Conservation (phyloP, 2,113 vertebrate genomes). For the Syngnathoides biaculeatus region DNA sequence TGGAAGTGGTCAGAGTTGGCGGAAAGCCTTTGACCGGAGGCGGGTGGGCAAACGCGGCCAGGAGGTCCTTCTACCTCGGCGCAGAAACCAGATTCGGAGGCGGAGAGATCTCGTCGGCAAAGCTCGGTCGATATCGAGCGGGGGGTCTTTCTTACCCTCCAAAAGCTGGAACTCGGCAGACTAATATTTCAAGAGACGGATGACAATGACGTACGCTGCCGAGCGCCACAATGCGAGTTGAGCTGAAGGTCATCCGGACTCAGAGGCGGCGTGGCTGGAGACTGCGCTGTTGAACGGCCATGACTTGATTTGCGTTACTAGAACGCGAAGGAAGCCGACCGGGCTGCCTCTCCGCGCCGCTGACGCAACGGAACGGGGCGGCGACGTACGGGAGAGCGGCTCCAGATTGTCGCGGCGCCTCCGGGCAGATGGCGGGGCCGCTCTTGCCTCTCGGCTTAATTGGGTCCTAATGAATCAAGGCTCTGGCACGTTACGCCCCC, state of each 20-base stretch:
- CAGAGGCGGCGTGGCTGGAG: slow-evolving; percentile 37
- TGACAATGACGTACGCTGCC: slow-evolving; percentile 60
- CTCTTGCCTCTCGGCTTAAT: slow-evolving; percentile 65
- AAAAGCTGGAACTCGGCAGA: slow-evolving; percentile 55
- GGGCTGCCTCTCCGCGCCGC: slow-evolving; percentile 15
- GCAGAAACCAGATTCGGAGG: slow-evolving; percentile 55
- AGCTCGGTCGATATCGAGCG: slow-evolving; percentile 54
- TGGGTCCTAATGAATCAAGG: slow-evolving; percentile 73
- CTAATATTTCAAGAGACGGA: slow-evolving; percentile 61
- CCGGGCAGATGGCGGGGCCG: slow-evolving; percentile 64
- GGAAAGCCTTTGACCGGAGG: slow-evolving; percentile 11
- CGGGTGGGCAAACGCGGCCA: slow-evolving; percentile 5
- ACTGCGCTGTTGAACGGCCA: slow-evolving; percentile 39
- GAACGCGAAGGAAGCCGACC: slow-evolving; percentile 29
- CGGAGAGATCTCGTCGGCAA: slow-evolving; percentile 62
- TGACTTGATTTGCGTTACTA: slow-evolving; percentile 31
- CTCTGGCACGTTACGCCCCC: slow-evolving; percentile 59
- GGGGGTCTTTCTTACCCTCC: slow-evolving; percentile 43
- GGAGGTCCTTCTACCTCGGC: slow-evolving; percentile 52
- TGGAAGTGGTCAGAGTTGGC: slow-evolving; percentile 35
- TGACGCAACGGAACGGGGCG: slow-evolving; percentile 34
- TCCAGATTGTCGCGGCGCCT: slow-evolving; percentile 57
- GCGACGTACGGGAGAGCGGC: slow-evolving; percentile 38
- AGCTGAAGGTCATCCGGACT: slow-evolving; percentile 69
- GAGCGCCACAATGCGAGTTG: slow-evolving; percentile 62